phyloP scores from a whole-genome alignment of 2,888 invertebrate genomes.

The Lycophotia porphyrea region DNA sequence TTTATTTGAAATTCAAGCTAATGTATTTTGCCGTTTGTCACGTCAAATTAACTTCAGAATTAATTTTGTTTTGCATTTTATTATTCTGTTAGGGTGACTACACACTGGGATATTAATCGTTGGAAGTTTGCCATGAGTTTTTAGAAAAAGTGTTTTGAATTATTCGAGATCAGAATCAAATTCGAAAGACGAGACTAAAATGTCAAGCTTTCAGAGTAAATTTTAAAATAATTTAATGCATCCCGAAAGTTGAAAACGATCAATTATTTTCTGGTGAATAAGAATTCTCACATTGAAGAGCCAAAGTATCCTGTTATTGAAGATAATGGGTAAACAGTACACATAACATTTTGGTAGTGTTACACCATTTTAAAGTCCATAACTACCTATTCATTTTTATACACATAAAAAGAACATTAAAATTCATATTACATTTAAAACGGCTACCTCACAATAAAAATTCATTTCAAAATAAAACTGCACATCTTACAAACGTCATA shows the following conservation, averaged over 20 bases:
- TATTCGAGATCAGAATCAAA: constrained; percentile 10
- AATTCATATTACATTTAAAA: not conserved
- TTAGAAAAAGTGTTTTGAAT: constrained; percentile 33
- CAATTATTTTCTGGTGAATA: not conserved
- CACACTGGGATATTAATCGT: constrained; percentile 12
- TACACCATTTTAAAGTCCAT: not conserved
- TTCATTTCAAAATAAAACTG: constrained; percentile 26
- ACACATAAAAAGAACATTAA: not conserved
- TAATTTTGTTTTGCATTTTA: constrained; percentile 52
- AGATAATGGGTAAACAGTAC: not conserved
- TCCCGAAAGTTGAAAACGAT: too few relatives aligned
- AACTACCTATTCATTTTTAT: not conserved
- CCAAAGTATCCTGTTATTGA: not conserved
- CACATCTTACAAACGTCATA: constrained; percentile 29
- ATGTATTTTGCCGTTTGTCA: constrained; percentile 54
- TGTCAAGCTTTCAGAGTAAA: constrained; percentile 1
- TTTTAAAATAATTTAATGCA: constrained; percentile 1
- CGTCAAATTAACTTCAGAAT: constrained; percentile 60
- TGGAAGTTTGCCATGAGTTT: constrained; percentile 6
- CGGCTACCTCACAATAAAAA: not conserved
- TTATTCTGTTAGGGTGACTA: constrained; percentile 38
- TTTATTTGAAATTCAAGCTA: constrained; percentile 63
- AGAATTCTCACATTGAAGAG: not conserved
- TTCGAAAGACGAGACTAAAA: constrained; percentile 10
- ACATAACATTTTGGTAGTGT: not conserved